These are phyloP conservation scores for Dendrophyllia cribrosa DNA, from an alignment of 64 coral and sea anemone species.

Conservation along the genomic window DNA sequence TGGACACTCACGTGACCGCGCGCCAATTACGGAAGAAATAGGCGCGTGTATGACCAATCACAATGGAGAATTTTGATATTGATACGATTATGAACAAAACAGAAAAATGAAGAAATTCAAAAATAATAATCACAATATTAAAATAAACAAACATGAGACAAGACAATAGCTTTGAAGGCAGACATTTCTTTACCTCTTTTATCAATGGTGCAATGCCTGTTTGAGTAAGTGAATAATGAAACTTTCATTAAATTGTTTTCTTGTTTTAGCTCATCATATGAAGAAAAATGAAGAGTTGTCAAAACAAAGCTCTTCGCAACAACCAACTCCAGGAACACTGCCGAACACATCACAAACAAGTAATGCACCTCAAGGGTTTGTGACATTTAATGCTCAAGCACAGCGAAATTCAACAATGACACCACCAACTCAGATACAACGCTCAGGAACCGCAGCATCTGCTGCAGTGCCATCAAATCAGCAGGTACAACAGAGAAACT, in stretches of 20 bases:
- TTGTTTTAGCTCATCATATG: constrained; percentile 8
- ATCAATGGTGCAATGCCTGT: too few species aligned
- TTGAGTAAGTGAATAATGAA: too few species aligned
- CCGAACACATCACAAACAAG: neutral
- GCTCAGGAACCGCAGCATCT: neutral
- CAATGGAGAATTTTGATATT: too few species aligned
- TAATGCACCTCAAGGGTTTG: neutral
- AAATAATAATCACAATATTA: too few species aligned
- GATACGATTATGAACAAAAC: too few species aligned
- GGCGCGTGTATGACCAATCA: too few species aligned
- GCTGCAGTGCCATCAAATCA: neutral
- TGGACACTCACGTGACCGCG: too few species aligned
- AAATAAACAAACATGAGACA: too few species aligned
- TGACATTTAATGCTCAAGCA: neutral
- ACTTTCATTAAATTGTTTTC: neutral
- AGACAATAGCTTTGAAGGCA: too few species aligned
- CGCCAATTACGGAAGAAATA: too few species aligned
- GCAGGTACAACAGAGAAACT: neutral
- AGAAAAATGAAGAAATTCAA: too few species aligned
- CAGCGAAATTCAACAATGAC: neutral
- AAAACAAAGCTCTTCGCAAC: neutral
- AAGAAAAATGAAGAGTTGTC: neutral
- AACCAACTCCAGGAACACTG: neutral
- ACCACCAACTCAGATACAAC: neutral
- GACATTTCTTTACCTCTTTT: too few species aligned